Percentiles rank a stretch among this genome's conserved stretches.
phyloP scores from a whole-genome alignment of 2,113 vertebrate species.

The Accipiter cooperii region DNA sequence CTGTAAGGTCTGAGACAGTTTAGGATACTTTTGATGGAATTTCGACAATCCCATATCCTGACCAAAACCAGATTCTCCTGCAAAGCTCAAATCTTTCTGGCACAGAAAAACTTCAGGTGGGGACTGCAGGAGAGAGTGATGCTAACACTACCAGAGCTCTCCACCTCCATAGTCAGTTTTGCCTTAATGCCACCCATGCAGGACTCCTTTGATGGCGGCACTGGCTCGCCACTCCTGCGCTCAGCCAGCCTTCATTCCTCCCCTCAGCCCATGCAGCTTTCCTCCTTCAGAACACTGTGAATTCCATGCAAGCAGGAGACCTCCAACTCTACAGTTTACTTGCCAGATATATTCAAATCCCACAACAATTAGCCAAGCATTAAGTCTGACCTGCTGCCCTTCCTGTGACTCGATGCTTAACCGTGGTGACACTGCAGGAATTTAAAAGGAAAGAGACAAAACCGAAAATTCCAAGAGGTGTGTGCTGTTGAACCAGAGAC shows the following conservation, averaged over 20 bases:
- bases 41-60: not conserved
- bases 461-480: not conserved
- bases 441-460: not conserved
- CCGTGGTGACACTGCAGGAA: not conserved
- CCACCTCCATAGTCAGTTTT: not conserved
- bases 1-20: not conserved
- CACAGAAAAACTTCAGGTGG: not conserved
- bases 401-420: not conserved
- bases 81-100: not conserved
- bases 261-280: not conserved
- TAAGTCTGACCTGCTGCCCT: not conserved
- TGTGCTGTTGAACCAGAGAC: not conserved
- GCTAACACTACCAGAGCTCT: not conserved
- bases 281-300: not conserved
- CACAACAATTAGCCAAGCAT: not conserved
- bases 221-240: accelerated
- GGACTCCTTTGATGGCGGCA: not conserved
- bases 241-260: not conserved
- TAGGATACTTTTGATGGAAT: not conserved
- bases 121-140: not conserved
- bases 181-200: not conserved
- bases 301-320: not conserved
- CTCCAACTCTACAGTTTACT: not conserved
- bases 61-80: not conserved
- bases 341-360: not conserved